Base-by-base conservation (phyloP, 2,888 invertebrate genomes). In the Papilio protenor region DNA sequence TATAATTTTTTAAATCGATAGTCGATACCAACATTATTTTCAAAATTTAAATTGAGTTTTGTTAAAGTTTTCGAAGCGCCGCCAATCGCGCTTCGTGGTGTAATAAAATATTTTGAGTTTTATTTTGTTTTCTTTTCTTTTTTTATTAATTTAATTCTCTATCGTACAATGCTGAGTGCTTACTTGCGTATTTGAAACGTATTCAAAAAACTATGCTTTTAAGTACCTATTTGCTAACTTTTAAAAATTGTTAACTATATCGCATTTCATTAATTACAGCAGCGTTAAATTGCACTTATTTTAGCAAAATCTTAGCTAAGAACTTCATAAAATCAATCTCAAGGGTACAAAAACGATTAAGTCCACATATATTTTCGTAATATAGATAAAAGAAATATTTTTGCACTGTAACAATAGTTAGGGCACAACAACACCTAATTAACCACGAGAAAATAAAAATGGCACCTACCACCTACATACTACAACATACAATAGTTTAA, bases 301-400 rank as follows among this genome's bases (percentile, higher is more conserved):
- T 49, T 12, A 5, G 5, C 8, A 55, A 18, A 23, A 72, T 33
- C 12, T 55, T 33, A 57, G 18, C 14, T 45, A 57, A 76, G 91
- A 89, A 88, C 90, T 90, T 90, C 87, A 83, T 81, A 79, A 83
- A 83, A 83, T 82, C 85, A 81, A 83, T 86, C 83, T 85, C 82
- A 87, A 81, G 77, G 83, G 93, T 94, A 94, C 94, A 94, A 94
- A 94, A 85, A 85, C 85, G 84, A 86, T 85, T 87, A 88, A 85
- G 86, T 88, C 86, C 88, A 88, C 86, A 87, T 85, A 89, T 94
- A 94, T 94, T 94, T 93, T 87, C 84, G 80, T 94, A 88, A 88
- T 82, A 88, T 87, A 87, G 83, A 87, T n/a, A n/a, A 69, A 21
- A 75, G 16, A 81, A 80, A 86, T 94, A 94, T 94, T 94, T 94